Evolutionary conservation across 2,797 vertebrate genomes (phyloP).

Genomic region (Silurus lanzhouensis): DNA sequence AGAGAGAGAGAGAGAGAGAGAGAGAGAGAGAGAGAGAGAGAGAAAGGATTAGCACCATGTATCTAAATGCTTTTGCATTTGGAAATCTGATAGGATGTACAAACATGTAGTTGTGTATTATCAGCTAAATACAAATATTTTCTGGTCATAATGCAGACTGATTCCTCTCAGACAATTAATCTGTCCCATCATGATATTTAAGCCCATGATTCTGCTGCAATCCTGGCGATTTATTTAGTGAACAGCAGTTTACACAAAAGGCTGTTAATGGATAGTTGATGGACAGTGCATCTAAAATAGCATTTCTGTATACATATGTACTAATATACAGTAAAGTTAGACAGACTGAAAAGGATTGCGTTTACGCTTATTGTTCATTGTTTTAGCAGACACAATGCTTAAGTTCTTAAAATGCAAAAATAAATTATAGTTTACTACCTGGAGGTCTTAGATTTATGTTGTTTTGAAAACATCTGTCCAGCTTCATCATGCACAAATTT

Average conservation of each 20-base stretch:
- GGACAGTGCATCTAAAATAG: neutral
- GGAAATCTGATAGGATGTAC: conserved; percentile 74
- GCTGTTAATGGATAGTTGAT: neutral
- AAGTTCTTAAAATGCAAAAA: neutral
- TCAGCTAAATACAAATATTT: conserved; percentile 67
- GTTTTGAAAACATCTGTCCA: neutral
- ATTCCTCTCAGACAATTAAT: conserved; percentile 54
- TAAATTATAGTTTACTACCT: neutral
- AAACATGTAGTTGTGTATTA: conserved; percentile 65
- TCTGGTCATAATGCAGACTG: conserved; percentile 74
- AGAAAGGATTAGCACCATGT: conserved; percentile 80
- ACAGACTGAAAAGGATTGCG: neutral
- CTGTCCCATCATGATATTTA: conserved; percentile 19
- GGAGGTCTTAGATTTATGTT: neutral
- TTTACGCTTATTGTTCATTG: neutral
- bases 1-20: neutral
- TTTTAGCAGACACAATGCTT: neutral
- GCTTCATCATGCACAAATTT: neutral
- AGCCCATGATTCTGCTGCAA: conserved; percentile 12
- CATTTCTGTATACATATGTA: neutral
- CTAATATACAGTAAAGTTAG: neutral
- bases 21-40: neutral
- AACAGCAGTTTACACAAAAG: neutral
- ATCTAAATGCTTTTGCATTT: conserved; percentile 76
- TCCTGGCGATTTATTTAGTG: neutral